phyloP scores from a whole-genome alignment of 64 coral and sea anemone species.

The Platygyra sinensis region DNA sequence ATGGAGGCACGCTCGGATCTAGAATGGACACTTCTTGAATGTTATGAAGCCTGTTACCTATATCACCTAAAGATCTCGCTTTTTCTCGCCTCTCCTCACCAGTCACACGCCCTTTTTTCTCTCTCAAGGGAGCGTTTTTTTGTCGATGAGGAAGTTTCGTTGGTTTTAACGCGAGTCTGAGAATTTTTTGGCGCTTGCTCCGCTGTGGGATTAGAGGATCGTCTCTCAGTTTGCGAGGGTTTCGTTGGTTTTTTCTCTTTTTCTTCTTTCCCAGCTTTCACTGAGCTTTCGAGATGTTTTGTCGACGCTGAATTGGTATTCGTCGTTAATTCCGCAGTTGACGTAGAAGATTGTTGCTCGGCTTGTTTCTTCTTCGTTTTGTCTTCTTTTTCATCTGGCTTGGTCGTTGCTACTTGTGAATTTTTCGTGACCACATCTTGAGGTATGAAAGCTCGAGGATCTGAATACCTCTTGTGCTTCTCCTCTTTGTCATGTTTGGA shows the following conservation, averaged over 20 bases:
- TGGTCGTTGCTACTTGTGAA: background rate
- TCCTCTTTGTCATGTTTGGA: constrained; percentile 47
- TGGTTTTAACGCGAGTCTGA: constrained; percentile 1
- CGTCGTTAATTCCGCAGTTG: background rate
- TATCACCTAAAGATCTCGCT: constrained; percentile 22
- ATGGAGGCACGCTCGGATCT: constrained; percentile 38
- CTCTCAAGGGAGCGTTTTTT: constrained; percentile 14
- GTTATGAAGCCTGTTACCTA: constrained; percentile 4
- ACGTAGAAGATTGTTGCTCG: background rate
- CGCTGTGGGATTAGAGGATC: background rate
- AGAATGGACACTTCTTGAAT: constrained; percentile 39
- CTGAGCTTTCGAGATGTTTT: background rate
- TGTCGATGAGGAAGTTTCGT: background rate
- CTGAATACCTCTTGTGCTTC: constrained; percentile 21
- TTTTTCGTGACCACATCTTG: background rate
- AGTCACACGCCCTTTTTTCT: constrained; percentile 23
- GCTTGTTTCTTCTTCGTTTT: constrained; percentile 21
- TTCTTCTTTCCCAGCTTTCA: background rate
- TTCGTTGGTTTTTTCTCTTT: background rate
- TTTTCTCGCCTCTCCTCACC: background rate
- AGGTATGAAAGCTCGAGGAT: background rate
- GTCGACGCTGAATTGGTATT: background rate
- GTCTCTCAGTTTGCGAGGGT: background rate
- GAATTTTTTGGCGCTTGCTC: background rate
- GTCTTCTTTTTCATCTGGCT: background rate